Conservation (phyloP, 1,140 invertebrate species). For the Sitobion miscanthi region DNA sequence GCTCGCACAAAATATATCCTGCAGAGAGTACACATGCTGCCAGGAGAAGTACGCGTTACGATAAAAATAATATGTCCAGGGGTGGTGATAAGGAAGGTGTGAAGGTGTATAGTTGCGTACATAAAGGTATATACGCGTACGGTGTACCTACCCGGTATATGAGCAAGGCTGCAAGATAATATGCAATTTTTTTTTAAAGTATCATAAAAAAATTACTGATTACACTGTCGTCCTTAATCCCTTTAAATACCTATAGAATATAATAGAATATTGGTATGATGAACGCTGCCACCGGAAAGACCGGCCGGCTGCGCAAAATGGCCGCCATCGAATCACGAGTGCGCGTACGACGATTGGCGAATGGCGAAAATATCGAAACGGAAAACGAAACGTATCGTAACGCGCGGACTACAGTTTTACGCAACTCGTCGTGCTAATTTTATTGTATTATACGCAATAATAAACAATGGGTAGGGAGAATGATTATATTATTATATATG, state of each 20-base stretch:
- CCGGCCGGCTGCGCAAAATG: neutral
- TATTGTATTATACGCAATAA: neutral
- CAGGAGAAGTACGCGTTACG: too few relatives aligned
- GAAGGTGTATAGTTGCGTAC: too few relatives aligned
- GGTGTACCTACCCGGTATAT: too few relatives aligned
- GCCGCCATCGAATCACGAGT: neutral
- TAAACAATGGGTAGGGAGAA: neutral
- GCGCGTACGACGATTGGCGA: neutral
- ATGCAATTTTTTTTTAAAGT: too few relatives aligned
- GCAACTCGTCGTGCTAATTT: neutral
- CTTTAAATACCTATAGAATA: neutral
- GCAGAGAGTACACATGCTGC: too few relatives aligned
- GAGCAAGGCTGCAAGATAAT: too few relatives aligned
- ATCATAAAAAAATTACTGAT: neutral
- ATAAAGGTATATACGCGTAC: too few relatives aligned
- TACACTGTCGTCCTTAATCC: neutral
- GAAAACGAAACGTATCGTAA: neutral
- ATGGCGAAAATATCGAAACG: neutral
- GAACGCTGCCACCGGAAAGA: neutral
- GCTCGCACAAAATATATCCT: too few relatives aligned
- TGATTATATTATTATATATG: neutral
- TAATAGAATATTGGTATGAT: neutral
- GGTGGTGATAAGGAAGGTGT: too few relatives aligned
- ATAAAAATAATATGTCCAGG: too few relatives aligned
- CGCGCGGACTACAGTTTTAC: too few relatives aligned